These are phyloP conservation scores for Phalloptychus januarius DNA, from an alignment of 2,797 vertebrate genomes.

Conservation along the genomic window DNA sequence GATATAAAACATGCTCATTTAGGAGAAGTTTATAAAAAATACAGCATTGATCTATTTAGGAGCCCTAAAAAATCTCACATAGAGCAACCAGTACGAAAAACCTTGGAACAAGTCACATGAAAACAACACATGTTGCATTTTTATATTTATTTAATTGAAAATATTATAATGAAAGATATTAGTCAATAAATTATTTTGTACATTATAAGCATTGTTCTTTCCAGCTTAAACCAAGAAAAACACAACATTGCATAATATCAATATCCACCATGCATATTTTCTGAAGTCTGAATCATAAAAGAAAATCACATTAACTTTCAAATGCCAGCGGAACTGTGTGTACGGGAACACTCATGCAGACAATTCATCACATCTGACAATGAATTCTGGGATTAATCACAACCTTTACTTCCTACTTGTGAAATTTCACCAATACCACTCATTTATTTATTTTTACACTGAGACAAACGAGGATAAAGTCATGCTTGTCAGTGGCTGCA, in stretches of 20 bases:
- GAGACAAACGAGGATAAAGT: neutral
- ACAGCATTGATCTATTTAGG: neutral
- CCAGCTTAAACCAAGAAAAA: neutral
- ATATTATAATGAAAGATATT: neutral
- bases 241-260: neutral
- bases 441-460: neutral
- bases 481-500: neutral
- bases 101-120: neutral
- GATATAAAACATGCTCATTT: neutral
- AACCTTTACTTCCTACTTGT: neutral
- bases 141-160: neutral
- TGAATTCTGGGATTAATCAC: neutral
- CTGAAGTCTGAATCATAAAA: neutral
- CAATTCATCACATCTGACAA: neutral
- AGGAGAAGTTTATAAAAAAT: neutral
- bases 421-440: neutral
- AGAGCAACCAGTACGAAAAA: neutral
- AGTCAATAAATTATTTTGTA: neutral
- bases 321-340: neutral
- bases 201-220: neutral
- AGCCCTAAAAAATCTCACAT: neutral
- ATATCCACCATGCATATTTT: neutral
- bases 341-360: neutral
- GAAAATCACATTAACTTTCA: neutral
- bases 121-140: neutral